These are phyloP conservation scores for Propsilocerus akamusi DNA, from an alignment of 1,140 invertebrate species.

Conservation along the genomic window DNA sequence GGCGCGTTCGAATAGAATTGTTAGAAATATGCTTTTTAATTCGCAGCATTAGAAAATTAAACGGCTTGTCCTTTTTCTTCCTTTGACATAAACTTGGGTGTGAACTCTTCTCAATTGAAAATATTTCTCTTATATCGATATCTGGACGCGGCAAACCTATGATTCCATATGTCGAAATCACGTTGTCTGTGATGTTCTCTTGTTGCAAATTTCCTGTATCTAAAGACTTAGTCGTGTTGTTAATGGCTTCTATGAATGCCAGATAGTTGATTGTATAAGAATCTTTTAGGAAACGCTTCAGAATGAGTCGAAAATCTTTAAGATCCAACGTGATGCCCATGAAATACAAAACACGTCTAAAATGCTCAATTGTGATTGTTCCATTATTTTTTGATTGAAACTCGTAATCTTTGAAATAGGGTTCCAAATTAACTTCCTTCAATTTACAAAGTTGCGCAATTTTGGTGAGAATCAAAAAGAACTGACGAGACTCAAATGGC, in stretches of 20 bases:
- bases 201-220: conserved; percentile 11
- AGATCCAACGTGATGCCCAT: conserved; percentile 38
- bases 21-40: conserved; percentile 38
- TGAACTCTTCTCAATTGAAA: conserved; percentile 32
- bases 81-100: conserved; percentile 30
- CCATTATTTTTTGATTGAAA: conserved; percentile 48
- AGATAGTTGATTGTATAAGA: conserved; percentile 51
- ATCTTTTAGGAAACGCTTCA: conserved; percentile 47
- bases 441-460: conserved; percentile 34
- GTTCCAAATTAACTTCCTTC: conserved; percentile 34
- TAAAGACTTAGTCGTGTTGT: conserved; percentile 29
- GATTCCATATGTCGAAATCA: neutral
- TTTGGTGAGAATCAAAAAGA: conserved; percentile 43
- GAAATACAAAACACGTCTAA: conserved; percentile 44
- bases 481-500: conserved; percentile 34
- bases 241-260: conserved; percentile 39
- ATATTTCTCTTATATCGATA: conserved; percentile 31
- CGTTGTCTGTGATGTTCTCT: conserved; percentile 12
- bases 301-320: conserved; percentile 42
- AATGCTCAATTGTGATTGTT: conserved; percentile 46
- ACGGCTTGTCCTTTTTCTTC: conserved; percentile 22
- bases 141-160: conserved; percentile 33
- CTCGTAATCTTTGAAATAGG: conserved; percentile 60
- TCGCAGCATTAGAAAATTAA: conserved; percentile 25
- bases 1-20: conserved; percentile 34